phyloP scores from a whole-genome alignment of 2,797 vertebrate genomes.

The Gallinago solitaria region DNA sequence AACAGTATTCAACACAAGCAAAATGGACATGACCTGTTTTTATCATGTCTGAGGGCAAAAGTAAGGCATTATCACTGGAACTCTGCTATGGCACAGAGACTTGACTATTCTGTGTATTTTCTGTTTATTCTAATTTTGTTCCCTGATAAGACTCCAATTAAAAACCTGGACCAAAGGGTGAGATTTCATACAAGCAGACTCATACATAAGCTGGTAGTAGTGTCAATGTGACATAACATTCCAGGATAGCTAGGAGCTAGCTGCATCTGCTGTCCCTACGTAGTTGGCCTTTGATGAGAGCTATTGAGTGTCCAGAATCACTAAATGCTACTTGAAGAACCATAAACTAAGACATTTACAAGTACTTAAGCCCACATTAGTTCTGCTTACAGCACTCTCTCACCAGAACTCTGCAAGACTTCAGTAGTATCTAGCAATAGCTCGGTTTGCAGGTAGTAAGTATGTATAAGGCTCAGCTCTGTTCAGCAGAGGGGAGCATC shows the following conservation, averaged over 20 bases:
- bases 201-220: background rate
- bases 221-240: background rate
- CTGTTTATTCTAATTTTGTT: background rate
- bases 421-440: background rate
- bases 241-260: background rate
- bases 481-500: background rate
- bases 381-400: background rate
- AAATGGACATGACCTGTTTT: background rate
- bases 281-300: background rate
- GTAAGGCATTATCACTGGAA: background rate
- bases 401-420: background rate
- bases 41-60: background rate
- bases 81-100: background rate
- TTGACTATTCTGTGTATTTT: background rate
- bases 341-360: background rate
- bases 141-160: background rate
- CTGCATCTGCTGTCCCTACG: no score
- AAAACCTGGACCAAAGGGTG: background rate
- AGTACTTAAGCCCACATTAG: background rate
- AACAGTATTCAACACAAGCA: conserved; percentile 17
- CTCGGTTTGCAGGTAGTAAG: background rate
- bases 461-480: background rate
- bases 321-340: background rate
- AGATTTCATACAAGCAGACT: background rate
- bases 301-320: background rate